Base-by-base conservation (phyloP, 2,888 invertebrate species). In the Erpobdella octoculata region DNA sequence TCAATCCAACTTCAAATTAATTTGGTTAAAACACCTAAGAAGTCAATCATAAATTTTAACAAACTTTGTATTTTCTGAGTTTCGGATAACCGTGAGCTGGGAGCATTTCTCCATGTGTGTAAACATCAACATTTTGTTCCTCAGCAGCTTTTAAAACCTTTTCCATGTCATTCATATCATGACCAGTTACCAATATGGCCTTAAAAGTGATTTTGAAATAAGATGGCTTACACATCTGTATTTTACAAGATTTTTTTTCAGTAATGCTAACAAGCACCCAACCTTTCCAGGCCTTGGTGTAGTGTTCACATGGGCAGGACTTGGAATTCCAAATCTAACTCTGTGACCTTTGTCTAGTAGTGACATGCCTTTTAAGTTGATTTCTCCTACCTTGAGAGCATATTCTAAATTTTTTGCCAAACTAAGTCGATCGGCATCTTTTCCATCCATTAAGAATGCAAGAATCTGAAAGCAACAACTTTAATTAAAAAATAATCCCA, bases 31-130 rank as follows among this genome's bases (percentile, higher is more conserved):
- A n/a, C n/a, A n/a, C n/a, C n/a, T n/a, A n/a, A n/a, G n/a, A n/a
- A n/a, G 48, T 9, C 48, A 9, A 6, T 3, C 5, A 48, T 9
- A 48, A 9, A 21, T 6, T 48, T 48, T n/a, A n/a, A 48, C 41
- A 58, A 66, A 78, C 78, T 73, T 77, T 74, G 69, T 74, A 77
- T 58, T 76, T 71, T 71, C 74, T 73, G 2, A 78, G 75, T 70
- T 75, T 73, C 2, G 78, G 78, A 69, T 78, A 78, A 41, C 77
- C 74, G 48, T 78, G 78, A 12, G 78, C 78, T 0, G 78, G 78
- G 38, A 78, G 72, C 77, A 78, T 76, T 74, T 78, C 78, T 9
- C 78, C 78, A 65, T 78, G 78, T 35, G 78, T 78, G 73, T 78
- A 78, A 18, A 78, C 78, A 58, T 78, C 77, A 48, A 78, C 74